Conservation (phyloP, 2,888 invertebrate genomes). For the Congeria kusceri region DNA sequence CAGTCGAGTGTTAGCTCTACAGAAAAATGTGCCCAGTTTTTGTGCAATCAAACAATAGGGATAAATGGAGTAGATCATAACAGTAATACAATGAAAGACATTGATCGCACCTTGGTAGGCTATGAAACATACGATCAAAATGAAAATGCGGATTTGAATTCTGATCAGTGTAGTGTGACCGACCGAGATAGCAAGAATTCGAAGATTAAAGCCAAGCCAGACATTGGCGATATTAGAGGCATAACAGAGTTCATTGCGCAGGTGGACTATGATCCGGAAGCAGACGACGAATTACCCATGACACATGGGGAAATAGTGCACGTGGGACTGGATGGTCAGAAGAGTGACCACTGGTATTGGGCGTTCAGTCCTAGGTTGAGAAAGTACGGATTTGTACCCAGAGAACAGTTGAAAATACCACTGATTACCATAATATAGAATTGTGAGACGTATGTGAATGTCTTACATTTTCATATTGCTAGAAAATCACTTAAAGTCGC, state of each 20-base stretch:
- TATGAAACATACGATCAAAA: not conserved
- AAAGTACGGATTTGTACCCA: constrained; percentile 96
- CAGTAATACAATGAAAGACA: not conserved
- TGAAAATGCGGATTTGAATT: constrained; percentile 8
- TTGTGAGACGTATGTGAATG: not conserved
- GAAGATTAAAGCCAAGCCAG: constrained; percentile 13
- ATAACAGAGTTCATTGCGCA: constrained; percentile 90
- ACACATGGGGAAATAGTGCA: constrained; percentile 97
- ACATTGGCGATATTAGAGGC: constrained; percentile 29
- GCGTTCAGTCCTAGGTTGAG: constrained; percentile 92
- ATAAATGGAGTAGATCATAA: constrained; percentile 24
- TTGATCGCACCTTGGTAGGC: not conserved
- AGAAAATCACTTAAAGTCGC: too few relatives aligned
- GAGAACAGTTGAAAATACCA: constrained; percentile 59
- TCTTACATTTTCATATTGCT: too few relatives aligned
- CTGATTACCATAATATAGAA: constrained; percentile 52
- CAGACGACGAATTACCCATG: constrained; percentile 96
- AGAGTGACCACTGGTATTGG: constrained; percentile 94
- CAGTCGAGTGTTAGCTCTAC: constrained; percentile 5
- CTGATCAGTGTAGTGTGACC: not conserved
- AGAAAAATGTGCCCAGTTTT: constrained; percentile 40
- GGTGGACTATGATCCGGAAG: constrained; percentile 98
- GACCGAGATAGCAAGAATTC: not conserved
- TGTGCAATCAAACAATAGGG: constrained; percentile 37
- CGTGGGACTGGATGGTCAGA: constrained; percentile 93